Base-by-base conservation (phyloP, 2,888 invertebrate genomes). In the Steinernema carpocapsae region DNA sequence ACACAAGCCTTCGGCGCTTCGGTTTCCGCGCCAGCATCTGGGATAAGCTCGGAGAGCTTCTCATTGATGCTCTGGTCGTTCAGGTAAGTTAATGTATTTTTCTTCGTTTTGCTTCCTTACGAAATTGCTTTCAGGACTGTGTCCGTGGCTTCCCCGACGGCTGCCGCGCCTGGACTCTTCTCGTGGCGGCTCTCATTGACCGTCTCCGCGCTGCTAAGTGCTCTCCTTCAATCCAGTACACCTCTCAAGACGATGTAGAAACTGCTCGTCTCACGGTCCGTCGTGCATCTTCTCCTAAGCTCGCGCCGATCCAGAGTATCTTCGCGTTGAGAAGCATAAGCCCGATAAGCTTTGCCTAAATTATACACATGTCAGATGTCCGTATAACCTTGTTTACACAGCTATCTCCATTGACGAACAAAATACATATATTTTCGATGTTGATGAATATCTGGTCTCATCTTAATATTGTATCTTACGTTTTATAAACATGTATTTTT, bases 81-180 rank as follows among this genome's bases (percentile, higher is more conserved):
- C 85, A 85, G 81, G 84, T 82, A 22, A 19, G 70, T 12, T n/a
- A 7, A n/a, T n/a, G n/a, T n/a, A 7, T 70, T 72, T 72, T 14
- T 7, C 71, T 4, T 10, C 43, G 43, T 14, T 17, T 37, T 45
- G 14, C 46, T 6, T 37, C n/a, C 14, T 22, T 77, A 22, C 19
- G 46, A 19, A 22, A 37, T 72, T 24, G n/a, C 64, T 78, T n/a
- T 42, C 71, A 83, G 83, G 85, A 85, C 73, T 82, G 82, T 56
- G 85, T 85, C 0, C 82, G 85, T 17, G 84, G 79, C 6, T 86
- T 81, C 46, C 85, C 85, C 0, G 85, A 86, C 12, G 86, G 83
- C 0, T 84, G 84, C 64, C 76, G 79, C 7, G 81, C 85, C 0
- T 86, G 86, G 86, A 86, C 85, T 0, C 74, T 85, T 10, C 74